Base-by-base conservation (phyloP, 2,113 vertebrate species). In the Oxygymnocypris stewartii region DNA sequence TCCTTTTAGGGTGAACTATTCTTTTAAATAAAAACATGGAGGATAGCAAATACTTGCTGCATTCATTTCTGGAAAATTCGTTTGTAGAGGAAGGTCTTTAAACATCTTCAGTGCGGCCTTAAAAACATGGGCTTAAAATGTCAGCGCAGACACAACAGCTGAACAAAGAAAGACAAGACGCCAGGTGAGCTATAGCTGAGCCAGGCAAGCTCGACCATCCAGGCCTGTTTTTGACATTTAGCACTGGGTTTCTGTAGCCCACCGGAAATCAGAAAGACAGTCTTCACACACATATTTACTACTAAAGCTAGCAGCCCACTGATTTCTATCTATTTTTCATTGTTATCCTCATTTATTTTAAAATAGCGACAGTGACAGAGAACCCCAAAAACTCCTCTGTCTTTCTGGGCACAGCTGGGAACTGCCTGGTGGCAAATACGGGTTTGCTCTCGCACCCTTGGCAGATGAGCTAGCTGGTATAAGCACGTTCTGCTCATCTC, bases 221-320 rank as follows among this genome's bases (percentile, higher is more conserved):
- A 74, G 35, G 88, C 91, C 91, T 92, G 92, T 69, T 93, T 92
- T 90, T 87, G 18, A 86, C 28, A 83, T 75, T 49, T 84, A 91
- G 77, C 44, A 65, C 91, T 88, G 84, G 90, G 84, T 88, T 87
- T 88, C 87, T 71, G 57, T 76, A 90, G 86, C 40, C 69, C 71
- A 59, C 77, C 14, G 11, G 74, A 40, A 82, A 23, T 14, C 40
- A 42, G 42, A 82, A 18, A 14, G 89, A 88, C 79, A 54, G 10
- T 57, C 61, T 37, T 47, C 47, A 79, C 31, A 74, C n/a, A 63
- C 61, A 65, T 28, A 25, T 31, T 71, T 10, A 23, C 69, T 42
- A 5, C 69, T 59, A 59, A 23, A 59, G 20, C 7, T 59, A 23
- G 20, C 51, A 51, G 49, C 49, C 13, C 13, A 5, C 49, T 51